Evolutionary conservation across 2,797 vertebrate genomes (phyloP), one percentile per base, ranked within the genome.

Genomic region (Coregonus suidteri): DNA sequence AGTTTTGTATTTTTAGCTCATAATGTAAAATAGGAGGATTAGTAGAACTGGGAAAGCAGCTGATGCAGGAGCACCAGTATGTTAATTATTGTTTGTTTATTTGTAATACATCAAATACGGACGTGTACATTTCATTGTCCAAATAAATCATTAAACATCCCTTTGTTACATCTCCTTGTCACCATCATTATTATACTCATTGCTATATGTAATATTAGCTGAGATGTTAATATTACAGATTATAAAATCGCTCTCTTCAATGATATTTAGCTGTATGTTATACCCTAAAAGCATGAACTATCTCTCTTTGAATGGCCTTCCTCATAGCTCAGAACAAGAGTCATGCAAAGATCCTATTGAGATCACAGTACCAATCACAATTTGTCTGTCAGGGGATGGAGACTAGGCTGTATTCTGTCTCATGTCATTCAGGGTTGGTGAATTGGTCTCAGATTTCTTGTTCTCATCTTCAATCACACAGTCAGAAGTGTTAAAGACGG

Each of bases 41-140:
- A 11, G 41, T 47, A 92, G 87, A 90, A 86, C 79, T 91, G 89
- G 90, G 88, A 90, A 91, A 88, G 2, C 59, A 20, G 87, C 89
- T 89, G 86, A 90, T 81, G 86, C 81, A 47, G 41, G 41, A 85
- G 85, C 80, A 84, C 79, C 81, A 71, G 77, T 79, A 86, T 89
- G 81, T 91, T 89, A 91, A 91, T 47, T 47, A 47, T 47, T 13
- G 41, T 53, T 37, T 75, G 47, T 84, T 80, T 47, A 47, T 92
- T 92, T 93, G 88, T 92, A 91, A 86, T 80, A 85, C 92, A 93
- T 92, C 90, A 90, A 84, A 79, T 89, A 84, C 87, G 90, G 89
- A 92, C 89, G 90, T 92, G 87, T 92, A 89, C 91, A 89, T 92
- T 91, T 93, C 92, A 93, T 93, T 93, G 91, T 92, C 91, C 91